phyloP scores from a whole-genome alignment of 2,113 vertebrate genomes.

The Melanerpes formicivorus region DNA sequence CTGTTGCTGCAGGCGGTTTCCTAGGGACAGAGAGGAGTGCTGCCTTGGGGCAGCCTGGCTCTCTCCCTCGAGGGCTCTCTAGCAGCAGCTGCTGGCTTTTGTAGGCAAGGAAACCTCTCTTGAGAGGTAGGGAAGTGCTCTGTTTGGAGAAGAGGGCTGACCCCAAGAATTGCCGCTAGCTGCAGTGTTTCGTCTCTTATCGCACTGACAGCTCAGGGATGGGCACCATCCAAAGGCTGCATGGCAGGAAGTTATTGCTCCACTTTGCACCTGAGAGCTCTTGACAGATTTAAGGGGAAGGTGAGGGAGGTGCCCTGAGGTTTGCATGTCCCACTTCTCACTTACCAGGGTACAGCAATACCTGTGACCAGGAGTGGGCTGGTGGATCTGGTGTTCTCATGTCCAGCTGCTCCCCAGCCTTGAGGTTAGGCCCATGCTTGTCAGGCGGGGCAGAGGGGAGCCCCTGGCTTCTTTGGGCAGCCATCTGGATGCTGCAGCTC shows the following conservation, averaged over 20 bases:
- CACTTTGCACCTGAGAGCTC: neutral
- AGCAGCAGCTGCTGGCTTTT: accelerated
- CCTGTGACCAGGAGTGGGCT: neutral
- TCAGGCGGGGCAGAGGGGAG: neutral
- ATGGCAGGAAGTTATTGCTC: neutral
- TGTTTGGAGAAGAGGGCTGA: neutral
- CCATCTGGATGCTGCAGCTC: neutral
- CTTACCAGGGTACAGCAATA: neutral
- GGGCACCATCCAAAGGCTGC: neutral
- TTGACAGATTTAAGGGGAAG: neutral
- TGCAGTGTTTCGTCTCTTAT: neutral
- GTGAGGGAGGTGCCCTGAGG: no score
- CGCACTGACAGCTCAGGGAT: accelerated
- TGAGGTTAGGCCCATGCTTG: accelerated
- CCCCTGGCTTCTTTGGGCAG: neutral
- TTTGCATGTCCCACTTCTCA: neutral
- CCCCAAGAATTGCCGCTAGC: neutral
- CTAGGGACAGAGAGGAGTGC: neutral
- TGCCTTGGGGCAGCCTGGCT: neutral
- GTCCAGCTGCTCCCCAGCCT: neutral
- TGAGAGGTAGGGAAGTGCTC: neutral
- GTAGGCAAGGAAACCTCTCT: neutral
- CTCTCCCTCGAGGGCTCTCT: neutral
- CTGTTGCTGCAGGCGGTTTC: neutral
- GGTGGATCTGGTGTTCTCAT: neutral